Conservation (phyloP, 2,797 vertebrate genomes). For the Psittacula derbiana region DNA sequence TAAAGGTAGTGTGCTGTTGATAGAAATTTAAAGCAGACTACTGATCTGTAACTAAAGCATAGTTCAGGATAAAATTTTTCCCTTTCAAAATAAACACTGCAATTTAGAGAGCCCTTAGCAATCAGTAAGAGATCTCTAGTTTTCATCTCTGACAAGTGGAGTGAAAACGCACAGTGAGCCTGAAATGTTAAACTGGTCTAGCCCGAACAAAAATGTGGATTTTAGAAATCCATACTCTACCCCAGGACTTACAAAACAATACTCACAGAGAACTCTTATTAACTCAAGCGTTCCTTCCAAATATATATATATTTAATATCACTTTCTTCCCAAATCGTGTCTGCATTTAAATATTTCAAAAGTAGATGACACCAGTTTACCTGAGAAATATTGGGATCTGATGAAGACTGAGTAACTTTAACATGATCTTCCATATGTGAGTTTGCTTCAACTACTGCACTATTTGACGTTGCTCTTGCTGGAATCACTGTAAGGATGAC, state of each 20-base stretch:
- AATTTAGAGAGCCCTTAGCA: background rate
- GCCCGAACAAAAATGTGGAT: background rate
- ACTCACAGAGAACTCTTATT: background rate
- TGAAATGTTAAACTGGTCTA: background rate
- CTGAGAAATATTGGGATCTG: conserved; percentile 70
- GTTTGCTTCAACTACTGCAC: conserved; percentile 64
- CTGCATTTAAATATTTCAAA: background rate
- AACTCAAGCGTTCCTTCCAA: background rate
- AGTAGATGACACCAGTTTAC: conserved; percentile 31
- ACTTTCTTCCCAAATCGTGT: background rate
- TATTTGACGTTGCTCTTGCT: conserved; percentile 74
- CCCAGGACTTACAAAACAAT: background rate
- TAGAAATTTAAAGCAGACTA: background rate
- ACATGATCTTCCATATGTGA: conserved; percentile 50
- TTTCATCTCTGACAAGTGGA: background rate
- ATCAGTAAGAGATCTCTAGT: background rate
- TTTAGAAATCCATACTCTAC: background rate
- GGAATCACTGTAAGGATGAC: conserved; percentile 58
- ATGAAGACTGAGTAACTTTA: conserved; percentile 68
- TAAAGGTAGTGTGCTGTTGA: background rate
- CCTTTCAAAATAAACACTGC: background rate
- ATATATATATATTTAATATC: background rate
- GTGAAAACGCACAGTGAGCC: background rate
- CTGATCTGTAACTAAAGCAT: background rate
- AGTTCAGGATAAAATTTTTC: background rate